These are phyloP conservation scores for Homarus gammarus DNA, from an alignment of 2,888 invertebrate genomes.

Conservation along the genomic window DNA sequence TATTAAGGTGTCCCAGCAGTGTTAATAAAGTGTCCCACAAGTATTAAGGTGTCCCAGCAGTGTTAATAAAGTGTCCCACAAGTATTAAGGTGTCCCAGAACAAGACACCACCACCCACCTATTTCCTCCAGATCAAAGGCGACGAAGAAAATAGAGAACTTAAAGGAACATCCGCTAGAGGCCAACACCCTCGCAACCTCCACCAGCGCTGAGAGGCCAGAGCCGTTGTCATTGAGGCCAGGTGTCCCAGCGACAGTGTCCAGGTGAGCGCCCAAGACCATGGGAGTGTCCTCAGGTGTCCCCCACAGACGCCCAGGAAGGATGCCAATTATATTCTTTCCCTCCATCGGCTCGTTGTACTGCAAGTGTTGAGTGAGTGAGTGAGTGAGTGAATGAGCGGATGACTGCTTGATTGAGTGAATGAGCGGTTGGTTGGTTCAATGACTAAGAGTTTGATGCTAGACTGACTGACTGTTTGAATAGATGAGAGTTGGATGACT, in stretches of 20 bases:
- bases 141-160: slow-evolving; percentile 78
- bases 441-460: too few relatives aligned
- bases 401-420: background rate
- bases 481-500: background rate
- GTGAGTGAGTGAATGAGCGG: too few relatives aligned
- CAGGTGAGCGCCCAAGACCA: slow-evolving; percentile 79
- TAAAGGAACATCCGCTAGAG: slow-evolving; percentile 77
- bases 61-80: too few relatives aligned
- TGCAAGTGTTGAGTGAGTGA: background rate
- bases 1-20: too few relatives aligned
- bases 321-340: slow-evolving; percentile 78
- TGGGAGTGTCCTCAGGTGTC: slow-evolving; percentile 78
- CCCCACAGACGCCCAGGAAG: slow-evolving; percentile 78
- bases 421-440: background rate
- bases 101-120: slow-evolving; percentile 78
- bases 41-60: too few relatives aligned
- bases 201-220: slow-evolving; percentile 78
- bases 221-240: slow-evolving; percentile 79
- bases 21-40: too few relatives aligned
- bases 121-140: slow-evolving; percentile 79
- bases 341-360: slow-evolving; percentile 53
- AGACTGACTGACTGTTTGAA: background rate
- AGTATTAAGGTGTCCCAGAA: too few relatives aligned
- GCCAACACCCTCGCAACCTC: slow-evolving; percentile 78
- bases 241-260: slow-evolving; percentile 78